Percentiles rank a stretch among this genome's conserved stretches.
Evolutionary conservation across 2,113 vertebrate species (phyloP).

Genomic region (Myanophis thanlyinensis): DNA sequence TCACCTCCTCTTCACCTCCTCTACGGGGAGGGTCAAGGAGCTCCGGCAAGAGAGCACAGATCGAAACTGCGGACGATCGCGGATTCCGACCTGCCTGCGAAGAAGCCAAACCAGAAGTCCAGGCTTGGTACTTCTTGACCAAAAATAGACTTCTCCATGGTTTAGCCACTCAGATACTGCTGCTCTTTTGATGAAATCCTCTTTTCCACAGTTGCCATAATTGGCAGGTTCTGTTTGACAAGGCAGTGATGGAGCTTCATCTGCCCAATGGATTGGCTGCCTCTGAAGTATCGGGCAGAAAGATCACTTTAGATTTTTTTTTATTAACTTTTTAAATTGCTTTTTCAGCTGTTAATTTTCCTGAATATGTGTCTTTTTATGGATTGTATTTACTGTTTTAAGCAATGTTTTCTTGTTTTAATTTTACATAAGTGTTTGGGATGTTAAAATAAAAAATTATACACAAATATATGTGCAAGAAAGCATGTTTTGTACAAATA

Average conservation of each 20-base stretch:
- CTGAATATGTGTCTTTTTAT: neutral
- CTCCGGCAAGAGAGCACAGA: too few species aligned
- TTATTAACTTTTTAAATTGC: neutral
- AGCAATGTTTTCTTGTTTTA: neutral
- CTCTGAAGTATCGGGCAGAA: neutral
- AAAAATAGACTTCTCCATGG: neutral
- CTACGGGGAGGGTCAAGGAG: too few species aligned
- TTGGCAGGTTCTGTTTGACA: neutral
- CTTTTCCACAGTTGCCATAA: neutral
- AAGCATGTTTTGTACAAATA: neutral
- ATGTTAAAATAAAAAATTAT: neutral
- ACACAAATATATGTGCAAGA: neutral
- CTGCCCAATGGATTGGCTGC: neutral
- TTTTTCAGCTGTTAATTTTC: neutral
- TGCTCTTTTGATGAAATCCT: neutral
- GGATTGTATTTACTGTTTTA: neutral
- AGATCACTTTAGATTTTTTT: neutral
- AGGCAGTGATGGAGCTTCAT: neutral
- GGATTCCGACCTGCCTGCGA: too few species aligned
- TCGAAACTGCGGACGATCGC: too few species aligned
- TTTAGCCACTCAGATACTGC: neutral
- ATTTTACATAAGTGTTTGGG: neutral
- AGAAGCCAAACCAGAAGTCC: too few species aligned
- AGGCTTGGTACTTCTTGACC: neutral
- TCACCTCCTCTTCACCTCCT: too few species aligned